Conservation (phyloP, 2,888 invertebrate species). For the Gisinianus flammeolus region DNA sequence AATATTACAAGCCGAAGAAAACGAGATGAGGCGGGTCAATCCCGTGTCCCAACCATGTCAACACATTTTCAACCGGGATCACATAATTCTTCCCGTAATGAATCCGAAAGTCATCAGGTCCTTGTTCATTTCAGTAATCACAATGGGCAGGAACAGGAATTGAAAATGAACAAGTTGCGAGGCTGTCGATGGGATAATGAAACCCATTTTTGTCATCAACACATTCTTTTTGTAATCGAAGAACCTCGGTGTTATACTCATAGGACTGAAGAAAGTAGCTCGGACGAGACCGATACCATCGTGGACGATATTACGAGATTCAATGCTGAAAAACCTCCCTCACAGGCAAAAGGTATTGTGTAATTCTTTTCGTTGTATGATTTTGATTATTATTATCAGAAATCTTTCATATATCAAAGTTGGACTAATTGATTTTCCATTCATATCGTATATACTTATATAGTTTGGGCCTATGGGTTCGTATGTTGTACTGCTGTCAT, state of each 20-base stretch:
- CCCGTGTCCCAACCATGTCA: no score
- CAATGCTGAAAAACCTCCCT: slow-evolving; percentile 3
- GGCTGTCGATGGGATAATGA: slow-evolving; percentile 26
- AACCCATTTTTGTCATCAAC: slow-evolving; percentile 27
- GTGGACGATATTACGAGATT: slow-evolving; percentile 5
- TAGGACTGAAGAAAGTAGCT: neutral
- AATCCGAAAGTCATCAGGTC: neutral
- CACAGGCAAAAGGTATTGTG: slow-evolving; percentile 16
- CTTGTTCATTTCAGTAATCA: neutral
- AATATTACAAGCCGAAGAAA: neutral
- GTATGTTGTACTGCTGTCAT: slow-evolving; percentile 24
- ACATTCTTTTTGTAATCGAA: slow-evolving; percentile 20
- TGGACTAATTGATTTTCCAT: neutral
- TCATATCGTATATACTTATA: neutral
- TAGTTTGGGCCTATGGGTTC: slow-evolving; percentile 33
- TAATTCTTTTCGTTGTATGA: no score
- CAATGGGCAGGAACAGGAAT: no score
- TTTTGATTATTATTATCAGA: neutral
- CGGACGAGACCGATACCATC: slow-evolving; percentile 1
- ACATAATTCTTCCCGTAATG: neutral
- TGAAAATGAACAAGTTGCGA: slow-evolving; percentile 10
- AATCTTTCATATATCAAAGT: no score
- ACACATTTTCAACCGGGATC: neutral
- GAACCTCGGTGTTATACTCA: slow-evolving; percentile 1
- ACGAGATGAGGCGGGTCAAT: neutral